phyloP scores from a whole-genome alignment of 2,888 invertebrate genomes.

The Polia nebulosa region DNA sequence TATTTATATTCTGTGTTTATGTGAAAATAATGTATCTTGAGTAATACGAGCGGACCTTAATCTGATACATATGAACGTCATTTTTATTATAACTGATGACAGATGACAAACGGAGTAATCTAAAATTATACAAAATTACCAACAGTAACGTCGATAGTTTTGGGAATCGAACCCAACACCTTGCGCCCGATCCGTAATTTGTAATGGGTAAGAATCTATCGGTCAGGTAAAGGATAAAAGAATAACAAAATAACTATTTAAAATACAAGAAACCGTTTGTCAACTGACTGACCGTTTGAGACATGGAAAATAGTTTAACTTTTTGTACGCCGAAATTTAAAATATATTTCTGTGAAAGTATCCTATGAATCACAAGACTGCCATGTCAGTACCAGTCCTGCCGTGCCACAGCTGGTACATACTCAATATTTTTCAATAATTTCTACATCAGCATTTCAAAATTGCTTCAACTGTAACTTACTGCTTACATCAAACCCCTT shows the following conservation, averaged over 20 bases:
- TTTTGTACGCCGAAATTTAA: neutral
- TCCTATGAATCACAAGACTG: constrained; percentile 8
- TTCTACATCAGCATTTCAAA: constrained; percentile 32
- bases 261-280: too few relatives aligned
- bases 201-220: too few relatives aligned
- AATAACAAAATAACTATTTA: too few relatives aligned
- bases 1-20: constrained; percentile 12
- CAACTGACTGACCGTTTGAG: too few relatives aligned
- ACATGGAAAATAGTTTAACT: neutral
- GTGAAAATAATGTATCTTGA: neutral
- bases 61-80: neutral
- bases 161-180: too few relatives aligned
- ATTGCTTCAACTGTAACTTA: constrained; percentile 7
- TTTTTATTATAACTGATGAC: too few relatives aligned
- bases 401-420: constrained; percentile 16
- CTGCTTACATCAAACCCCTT: constrained; percentile 2
- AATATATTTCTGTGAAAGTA: constrained; percentile 2
- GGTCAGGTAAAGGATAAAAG: too few relatives aligned
- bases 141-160: too few relatives aligned
- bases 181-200: too few relatives aligned
- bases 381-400: too few relatives aligned
- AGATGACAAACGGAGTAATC: neutral
- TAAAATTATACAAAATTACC: neutral
- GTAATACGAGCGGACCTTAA: neutral
- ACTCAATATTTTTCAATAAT: constrained; percentile 25